A percentile compares a stretch with the other conserved stretches of the same genome.
phyloP scores from a whole-genome alignment of 2,888 invertebrate genomes.

The Acleris holmiana region DNA sequence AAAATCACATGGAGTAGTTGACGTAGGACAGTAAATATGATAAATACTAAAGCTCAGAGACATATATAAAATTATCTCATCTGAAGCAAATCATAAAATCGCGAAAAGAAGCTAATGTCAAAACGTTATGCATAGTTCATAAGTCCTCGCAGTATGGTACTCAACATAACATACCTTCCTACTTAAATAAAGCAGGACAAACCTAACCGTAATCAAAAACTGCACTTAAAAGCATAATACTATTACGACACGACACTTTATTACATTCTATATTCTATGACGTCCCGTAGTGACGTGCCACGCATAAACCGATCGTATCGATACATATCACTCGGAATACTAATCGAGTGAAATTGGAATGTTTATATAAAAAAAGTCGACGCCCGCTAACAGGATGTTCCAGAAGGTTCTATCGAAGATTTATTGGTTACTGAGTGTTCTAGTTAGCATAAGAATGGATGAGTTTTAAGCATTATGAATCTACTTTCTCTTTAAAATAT shows the following conservation, averaged over 20 bases:
- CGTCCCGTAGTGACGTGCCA: constrained; percentile 56
- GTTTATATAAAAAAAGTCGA: constrained; percentile 56
- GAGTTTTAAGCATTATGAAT: not conserved
- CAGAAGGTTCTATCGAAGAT: constrained; percentile 48
- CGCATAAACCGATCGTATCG: constrained; percentile 51
- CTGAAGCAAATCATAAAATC: too few relatives aligned
- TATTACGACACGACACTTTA: constrained; percentile 17
- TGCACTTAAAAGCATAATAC: not conserved
- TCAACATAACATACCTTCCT: not conserved
- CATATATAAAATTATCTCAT: too few relatives aligned
- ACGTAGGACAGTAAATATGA: too few relatives aligned
- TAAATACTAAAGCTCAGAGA: too few relatives aligned
- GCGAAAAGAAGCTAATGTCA: too few relatives aligned
- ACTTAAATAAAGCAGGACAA: too few relatives aligned
- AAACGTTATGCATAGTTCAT: too few relatives aligned
- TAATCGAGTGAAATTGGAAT: constrained; percentile 72
- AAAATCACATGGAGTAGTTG: too few relatives aligned
- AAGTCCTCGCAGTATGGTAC: not conserved
- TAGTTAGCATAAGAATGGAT: constrained; percentile 17
- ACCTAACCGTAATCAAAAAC: too few relatives aligned
- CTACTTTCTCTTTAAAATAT: constrained; percentile 9
- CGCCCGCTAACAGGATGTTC: constrained; percentile 63
- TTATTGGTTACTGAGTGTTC: constrained; percentile 15
- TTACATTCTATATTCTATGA: constrained; percentile 43
- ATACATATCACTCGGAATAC: constrained; percentile 55